Percentiles rank a stretch among this genome's conserved stretches.
Conservation (phyloP, 2,797 vertebrate genomes). For the Sebastes itinus region DNA sequence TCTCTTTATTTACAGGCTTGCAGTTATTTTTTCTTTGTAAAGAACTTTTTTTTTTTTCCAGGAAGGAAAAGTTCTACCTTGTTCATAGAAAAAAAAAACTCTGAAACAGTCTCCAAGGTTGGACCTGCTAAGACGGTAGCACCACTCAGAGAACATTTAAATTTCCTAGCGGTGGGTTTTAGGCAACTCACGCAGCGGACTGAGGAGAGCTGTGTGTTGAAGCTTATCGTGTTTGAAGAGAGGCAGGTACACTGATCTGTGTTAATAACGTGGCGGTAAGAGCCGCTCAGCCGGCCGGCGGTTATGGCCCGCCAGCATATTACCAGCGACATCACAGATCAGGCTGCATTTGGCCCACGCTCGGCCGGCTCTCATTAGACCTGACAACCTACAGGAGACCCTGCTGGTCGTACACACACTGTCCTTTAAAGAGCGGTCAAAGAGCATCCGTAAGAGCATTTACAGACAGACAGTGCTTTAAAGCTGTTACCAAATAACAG, state of each 20-base stretch:
- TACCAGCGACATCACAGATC: constrained; percentile 68
- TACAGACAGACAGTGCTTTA: constrained; percentile 22
- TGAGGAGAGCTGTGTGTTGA: constrained; percentile 53
- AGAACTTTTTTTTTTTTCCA: background rate
- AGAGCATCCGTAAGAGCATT: constrained; percentile 36
- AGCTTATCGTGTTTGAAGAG: constrained; percentile 69
- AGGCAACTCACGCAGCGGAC: constrained; percentile 34
- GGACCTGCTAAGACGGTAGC: background rate
- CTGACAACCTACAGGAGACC: constrained; percentile 59
- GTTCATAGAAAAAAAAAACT: background rate
- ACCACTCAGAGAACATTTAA: constrained; percentile 35
- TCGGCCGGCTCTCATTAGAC: constrained; percentile 60
- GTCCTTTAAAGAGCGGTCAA: constrained; percentile 56
- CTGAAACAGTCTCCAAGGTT: constrained; percentile 7
- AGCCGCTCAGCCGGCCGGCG: constrained; percentile 51
- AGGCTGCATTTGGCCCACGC: constrained; percentile 47
- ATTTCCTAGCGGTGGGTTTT: constrained; percentile 46
- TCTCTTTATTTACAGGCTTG: background rate
- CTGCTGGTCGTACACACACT: constrained; percentile 46
- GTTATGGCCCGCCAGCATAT: constrained; percentile 61
- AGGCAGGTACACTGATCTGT: constrained; percentile 72
- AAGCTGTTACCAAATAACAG: constrained; percentile 1
- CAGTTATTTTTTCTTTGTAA: background rate
- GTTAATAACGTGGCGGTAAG: constrained; percentile 65
- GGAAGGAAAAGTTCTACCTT: background rate